Evolutionary conservation across 2,797 vertebrate genomes (phyloP).

Genomic region (Rallus crepitans): DNA sequence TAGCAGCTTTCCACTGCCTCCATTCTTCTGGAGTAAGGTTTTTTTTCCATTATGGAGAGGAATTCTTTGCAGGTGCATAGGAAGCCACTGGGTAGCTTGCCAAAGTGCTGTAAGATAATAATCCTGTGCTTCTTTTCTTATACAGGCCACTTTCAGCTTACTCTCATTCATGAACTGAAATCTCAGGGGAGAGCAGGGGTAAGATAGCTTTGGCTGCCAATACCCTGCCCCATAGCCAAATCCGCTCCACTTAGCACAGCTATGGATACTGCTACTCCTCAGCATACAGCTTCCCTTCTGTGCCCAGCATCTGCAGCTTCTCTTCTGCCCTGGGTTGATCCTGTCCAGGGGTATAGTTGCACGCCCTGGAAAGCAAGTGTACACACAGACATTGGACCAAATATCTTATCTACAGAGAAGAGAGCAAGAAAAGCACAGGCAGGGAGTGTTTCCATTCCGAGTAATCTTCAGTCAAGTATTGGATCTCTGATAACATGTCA

Average conservation of each 20-base stretch:
- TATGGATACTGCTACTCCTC: not conserved
- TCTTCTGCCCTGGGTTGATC: not conserved
- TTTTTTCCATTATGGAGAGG: not conserved
- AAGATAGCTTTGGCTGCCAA: not conserved
- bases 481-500: not conserved
- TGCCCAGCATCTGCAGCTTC: not conserved
- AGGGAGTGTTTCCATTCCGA: not conserved
- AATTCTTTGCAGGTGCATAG: not conserved
- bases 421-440: not conserved
- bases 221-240: not conserved
- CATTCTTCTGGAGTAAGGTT: not conserved
- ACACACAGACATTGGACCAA: conserved; percentile 21
- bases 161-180: not conserved
- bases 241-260: not conserved
- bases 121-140: not conserved
- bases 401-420: conserved; percentile 6
- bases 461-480: not conserved
- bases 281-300: not conserved
- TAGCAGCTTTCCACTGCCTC: not conserved
- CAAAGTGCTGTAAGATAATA: not conserved
- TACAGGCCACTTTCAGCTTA: not conserved
- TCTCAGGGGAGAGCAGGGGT: not conserved
- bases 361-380: not conserved
- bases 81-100: not conserved
- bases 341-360: not conserved